These are phyloP conservation scores for Gymnoscopelus braueri DNA, from an alignment of 2,797 vertebrate species.

Conservation along the genomic window DNA sequence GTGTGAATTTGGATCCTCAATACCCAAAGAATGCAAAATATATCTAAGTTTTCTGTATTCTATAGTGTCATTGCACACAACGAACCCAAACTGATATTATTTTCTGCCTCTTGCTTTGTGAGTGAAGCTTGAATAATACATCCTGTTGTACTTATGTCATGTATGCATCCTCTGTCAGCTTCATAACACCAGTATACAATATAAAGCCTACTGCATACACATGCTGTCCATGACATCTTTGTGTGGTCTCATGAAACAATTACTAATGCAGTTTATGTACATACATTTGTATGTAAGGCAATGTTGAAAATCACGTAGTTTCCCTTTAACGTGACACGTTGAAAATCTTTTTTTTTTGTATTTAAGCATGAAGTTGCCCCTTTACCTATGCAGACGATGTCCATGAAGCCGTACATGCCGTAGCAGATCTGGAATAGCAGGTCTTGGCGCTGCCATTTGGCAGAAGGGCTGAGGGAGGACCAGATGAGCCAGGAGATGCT, in stretches of 20 bases:
- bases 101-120: no score
- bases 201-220: neutral
- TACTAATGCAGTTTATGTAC: neutral
- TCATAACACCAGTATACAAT: neutral
- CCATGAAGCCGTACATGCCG: slow-evolving; percentile 97
- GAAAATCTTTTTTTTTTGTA: no score
- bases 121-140: no score
- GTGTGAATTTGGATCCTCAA: slow-evolving; percentile 37
- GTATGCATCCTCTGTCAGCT: neutral
- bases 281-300: neutral
- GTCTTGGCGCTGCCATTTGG: slow-evolving; percentile 95
- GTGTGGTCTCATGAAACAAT: neutral
- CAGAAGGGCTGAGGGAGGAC: slow-evolving; percentile 94
- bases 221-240: neutral
- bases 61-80: no score
- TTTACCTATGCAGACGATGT: slow-evolving; percentile 94
- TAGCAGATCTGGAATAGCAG: slow-evolving; percentile 97
- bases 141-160: neutral
- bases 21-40: slow-evolving; percentile 28
- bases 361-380: no score
- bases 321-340: no score
- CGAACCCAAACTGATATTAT: no score
- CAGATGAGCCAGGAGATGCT: slow-evolving; percentile 97
- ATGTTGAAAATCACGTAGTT: neutral
- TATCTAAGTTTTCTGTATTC: slow-evolving; percentile 6